These are phyloP conservation scores for Pygoscelis antarcticus DNA, from an alignment of 2,113 vertebrate genomes.

Conservation along the genomic window DNA sequence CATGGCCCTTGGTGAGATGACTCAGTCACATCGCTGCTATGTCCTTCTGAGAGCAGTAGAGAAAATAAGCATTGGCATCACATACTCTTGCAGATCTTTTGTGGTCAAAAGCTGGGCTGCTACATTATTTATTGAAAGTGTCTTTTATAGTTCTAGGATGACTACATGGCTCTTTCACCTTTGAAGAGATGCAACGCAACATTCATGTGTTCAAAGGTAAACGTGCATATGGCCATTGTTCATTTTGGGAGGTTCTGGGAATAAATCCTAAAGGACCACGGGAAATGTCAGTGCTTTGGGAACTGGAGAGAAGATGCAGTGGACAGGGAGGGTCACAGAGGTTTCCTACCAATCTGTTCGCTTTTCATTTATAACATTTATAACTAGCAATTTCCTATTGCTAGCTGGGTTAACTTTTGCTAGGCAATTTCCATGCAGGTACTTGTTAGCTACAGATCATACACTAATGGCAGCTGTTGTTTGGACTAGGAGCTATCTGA, in stretches of 20 bases:
- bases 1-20: neutral
- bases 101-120: neutral
- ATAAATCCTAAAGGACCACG: neutral
- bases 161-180: neutral
- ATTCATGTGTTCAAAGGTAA: rapidly evolving
- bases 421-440: neutral
- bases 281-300: neutral
- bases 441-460: neutral
- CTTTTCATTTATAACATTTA: neutral
- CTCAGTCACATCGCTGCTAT: neutral
- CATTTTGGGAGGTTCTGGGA: neutral
- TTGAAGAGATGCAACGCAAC: rapidly evolving
- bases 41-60: neutral
- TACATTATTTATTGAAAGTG: neutral
- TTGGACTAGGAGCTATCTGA: neutral
- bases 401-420: neutral
- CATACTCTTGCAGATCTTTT: neutral
- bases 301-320: neutral
- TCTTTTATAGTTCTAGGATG: neutral
- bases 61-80: neutral
- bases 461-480: neutral
- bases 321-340: neutral
- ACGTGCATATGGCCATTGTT: rapidly evolving
- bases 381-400: rapidly evolving
- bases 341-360: neutral